Evolutionary conservation across 2,797 vertebrate species (phyloP).

Genomic region (Austrolebias charrua): DNA sequence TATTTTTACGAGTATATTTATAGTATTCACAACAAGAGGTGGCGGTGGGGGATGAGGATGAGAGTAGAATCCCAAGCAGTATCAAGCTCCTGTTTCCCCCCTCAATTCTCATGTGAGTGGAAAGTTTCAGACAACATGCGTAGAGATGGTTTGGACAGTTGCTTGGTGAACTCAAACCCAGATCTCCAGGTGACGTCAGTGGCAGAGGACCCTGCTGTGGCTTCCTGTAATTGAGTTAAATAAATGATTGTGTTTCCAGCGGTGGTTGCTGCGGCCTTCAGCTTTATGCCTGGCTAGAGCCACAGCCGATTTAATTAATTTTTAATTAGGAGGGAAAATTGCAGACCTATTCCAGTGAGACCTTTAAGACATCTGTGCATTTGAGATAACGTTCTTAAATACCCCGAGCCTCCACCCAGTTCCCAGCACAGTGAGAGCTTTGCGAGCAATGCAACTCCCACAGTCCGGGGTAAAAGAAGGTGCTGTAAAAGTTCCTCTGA

Average conservation of each 20-base stretch:
- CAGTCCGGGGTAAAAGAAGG: conserved; percentile 30
- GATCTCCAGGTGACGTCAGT: conserved; percentile 66
- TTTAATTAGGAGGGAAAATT: conserved; percentile 83
- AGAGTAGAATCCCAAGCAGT: conserved; percentile 43
- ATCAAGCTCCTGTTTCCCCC: conserved; percentile 18
- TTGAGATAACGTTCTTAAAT: conserved; percentile 83
- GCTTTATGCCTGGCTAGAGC: conserved; percentile 79
- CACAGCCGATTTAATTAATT: conserved; percentile 81
- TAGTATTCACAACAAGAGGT: conserved; percentile 55
- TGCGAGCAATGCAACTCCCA: conserved; percentile 48
- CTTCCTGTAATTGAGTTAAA: conserved; percentile 79
- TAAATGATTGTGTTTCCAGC: conserved; percentile 78
- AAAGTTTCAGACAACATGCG: conserved; percentile 12
- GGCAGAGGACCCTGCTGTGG: conserved; percentile 58
- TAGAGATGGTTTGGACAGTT: conserved; percentile 17
- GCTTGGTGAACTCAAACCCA: conserved; percentile 10
- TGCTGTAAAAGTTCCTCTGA: conserved; percentile 33
- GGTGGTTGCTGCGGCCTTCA: conserved; percentile 64
- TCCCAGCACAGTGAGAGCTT: conserved; percentile 53
- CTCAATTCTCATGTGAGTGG: conserved; percentile 15
- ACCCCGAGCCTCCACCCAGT: conserved; percentile 72
- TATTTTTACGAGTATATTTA: conserved; percentile 66
- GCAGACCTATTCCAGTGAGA: conserved; percentile 76
- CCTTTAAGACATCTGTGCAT: conserved; percentile 83
- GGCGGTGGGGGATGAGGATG: neutral